These are phyloP conservation scores for Lobophora halterata DNA, from an alignment of 2,888 invertebrate species.

Conservation along the genomic window DNA sequence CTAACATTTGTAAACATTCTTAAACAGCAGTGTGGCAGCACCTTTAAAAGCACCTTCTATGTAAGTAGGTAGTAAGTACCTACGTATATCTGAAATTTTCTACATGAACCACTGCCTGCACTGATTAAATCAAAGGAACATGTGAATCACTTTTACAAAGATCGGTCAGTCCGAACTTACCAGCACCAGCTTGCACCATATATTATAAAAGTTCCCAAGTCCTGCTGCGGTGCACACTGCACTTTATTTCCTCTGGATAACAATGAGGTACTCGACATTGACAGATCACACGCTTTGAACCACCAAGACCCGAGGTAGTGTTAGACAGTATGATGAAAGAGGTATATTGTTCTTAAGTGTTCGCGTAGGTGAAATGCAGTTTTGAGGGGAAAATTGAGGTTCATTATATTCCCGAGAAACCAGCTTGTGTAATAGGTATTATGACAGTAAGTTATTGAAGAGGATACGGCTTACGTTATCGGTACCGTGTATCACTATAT, in stretches of 20 bases:
- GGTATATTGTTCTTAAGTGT: slow-evolving; percentile 25
- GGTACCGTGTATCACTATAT: too few species aligned
- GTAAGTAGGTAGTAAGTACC: too few species aligned
- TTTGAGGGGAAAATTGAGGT: slow-evolving; percentile 19
- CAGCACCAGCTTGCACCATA: slow-evolving; percentile 40
- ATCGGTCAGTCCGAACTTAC: slow-evolving; percentile 21
- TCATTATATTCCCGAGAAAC: slow-evolving; percentile 6
- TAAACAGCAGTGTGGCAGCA: too few species aligned
- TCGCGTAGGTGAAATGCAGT: slow-evolving; percentile 18
- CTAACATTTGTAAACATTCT: too few species aligned
- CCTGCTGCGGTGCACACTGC: slow-evolving; percentile 44
- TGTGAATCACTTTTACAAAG: slow-evolving; percentile 10
- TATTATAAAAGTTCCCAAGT: slow-evolving; percentile 59
- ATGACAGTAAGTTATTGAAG: too few species aligned
- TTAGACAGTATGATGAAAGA: slow-evolving; percentile 28
- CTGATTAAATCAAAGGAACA: too few species aligned
- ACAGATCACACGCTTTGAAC: slow-evolving; percentile 48
- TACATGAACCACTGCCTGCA: too few species aligned
- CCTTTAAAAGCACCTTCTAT: too few species aligned
- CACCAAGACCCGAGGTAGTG: slow-evolving; percentile 25
- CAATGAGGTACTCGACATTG: slow-evolving; percentile 64
- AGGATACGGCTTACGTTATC: too few species aligned
- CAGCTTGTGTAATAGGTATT: slow-evolving; percentile 8
- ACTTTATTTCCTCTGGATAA: slow-evolving; percentile 61
- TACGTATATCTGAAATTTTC: too few species aligned